Conservation (phyloP, 2,797 vertebrate species). For the Peromyscus eremicus region DNA sequence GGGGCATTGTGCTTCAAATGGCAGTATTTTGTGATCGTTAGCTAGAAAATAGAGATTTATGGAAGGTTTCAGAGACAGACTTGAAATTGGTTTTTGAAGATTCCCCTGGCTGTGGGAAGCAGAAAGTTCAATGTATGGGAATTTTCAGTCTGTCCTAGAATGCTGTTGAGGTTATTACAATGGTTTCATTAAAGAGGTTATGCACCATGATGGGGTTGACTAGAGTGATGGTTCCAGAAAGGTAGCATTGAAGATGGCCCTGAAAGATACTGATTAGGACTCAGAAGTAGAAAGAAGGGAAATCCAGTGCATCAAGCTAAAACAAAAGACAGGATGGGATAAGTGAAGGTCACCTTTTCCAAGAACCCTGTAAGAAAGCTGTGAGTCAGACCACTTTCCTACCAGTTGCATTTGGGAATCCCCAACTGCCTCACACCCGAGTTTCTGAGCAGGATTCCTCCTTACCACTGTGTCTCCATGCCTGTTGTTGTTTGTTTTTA, state of each 20-base stretch:
- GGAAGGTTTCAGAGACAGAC: background rate
- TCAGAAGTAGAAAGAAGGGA: background rate
- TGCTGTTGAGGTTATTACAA: background rate
- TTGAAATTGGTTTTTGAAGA: constrained; percentile 6
- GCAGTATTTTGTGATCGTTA: background rate
- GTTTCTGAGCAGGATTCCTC: background rate
- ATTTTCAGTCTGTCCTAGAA: background rate
- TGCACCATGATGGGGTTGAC: background rate
- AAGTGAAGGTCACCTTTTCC: background rate
- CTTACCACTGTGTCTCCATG: background rate
- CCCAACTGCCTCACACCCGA: too few species aligned
- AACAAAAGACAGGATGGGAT: background rate
- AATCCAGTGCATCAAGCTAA: background rate
- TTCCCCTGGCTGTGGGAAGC: background rate
- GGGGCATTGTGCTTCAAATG: background rate
- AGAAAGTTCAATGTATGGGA: background rate
- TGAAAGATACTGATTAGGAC: background rate
- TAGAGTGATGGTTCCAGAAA: background rate
- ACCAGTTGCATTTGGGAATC: background rate
- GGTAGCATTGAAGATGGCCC: background rate
- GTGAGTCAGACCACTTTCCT: background rate
- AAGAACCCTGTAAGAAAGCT: background rate
- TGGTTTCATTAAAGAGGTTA: background rate
- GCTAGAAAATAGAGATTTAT: background rate
- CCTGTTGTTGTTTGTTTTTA: too few species aligned